Evolutionary conservation across 2,888 invertebrate genomes (phyloP).

Genomic region (Acanthopleura granulata): DNA sequence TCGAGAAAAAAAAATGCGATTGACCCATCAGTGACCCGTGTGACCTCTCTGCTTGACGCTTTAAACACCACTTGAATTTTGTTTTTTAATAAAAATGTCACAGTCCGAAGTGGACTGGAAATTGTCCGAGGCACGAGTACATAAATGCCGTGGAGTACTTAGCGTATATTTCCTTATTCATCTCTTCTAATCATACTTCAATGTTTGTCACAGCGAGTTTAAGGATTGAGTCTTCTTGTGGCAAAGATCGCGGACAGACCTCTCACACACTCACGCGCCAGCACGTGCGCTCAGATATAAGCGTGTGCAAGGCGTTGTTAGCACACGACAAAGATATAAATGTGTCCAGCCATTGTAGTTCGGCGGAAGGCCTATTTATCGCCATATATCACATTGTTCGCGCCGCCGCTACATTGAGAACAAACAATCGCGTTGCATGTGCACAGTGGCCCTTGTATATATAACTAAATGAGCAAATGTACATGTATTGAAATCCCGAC

Average conservation of each 20-base stretch:
- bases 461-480: no score
- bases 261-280: not conserved
- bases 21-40: not conserved
- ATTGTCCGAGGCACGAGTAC: not conserved
- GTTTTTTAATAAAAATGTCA: conserved; percentile 10
- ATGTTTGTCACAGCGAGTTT: not conserved
- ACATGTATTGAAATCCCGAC: no score
- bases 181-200: not conserved
- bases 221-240: not conserved
- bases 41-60: not conserved
- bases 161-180: not conserved
- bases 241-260: not conserved
- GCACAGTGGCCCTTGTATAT: no score
- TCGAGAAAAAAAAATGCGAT: not conserved
- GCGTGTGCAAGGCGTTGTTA: not conserved
- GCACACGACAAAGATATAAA: not conserved
- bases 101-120: not conserved
- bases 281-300: not conserved
- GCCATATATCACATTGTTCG: not conserved
- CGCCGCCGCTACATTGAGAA: no score
- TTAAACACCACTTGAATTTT: not conserved
- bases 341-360: conserved; percentile 4
- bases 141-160: not conserved
- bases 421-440: no score
- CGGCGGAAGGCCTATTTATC: not conserved